phyloP scores from a whole-genome alignment of 2,113 vertebrate genomes.

The Trachemys scripta region DNA sequence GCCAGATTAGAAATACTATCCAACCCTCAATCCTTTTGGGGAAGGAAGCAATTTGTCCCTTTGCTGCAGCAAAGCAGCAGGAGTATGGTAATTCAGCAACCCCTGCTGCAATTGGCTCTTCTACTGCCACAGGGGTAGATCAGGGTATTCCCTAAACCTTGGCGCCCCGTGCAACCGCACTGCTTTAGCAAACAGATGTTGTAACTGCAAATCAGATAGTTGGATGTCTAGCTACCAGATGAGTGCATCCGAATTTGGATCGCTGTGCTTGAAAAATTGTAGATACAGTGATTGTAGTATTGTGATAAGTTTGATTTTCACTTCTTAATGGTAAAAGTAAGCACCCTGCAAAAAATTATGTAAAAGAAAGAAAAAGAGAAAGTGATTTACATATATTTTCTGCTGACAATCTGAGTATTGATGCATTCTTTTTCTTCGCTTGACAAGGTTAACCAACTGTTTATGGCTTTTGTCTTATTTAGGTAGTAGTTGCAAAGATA shows the following conservation, averaged over 20 bases:
- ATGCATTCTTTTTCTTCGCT: not conserved
- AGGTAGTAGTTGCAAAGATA: not conserved
- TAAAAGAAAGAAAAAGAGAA: not conserved
- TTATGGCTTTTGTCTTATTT: not conserved
- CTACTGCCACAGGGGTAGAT: slow-evolving; percentile 26
- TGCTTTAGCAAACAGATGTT: slow-evolving; percentile 57
- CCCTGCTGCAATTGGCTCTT: not conserved
- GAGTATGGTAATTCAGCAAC: not conserved
- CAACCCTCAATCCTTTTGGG: not conserved
- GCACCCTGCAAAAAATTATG: not conserved
- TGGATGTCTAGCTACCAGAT: not conserved
- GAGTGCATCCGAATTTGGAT: not conserved
- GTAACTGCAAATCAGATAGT: slow-evolving; percentile 52
- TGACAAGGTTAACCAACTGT: not conserved
- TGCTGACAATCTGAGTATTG: not conserved
- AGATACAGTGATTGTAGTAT: not conserved
- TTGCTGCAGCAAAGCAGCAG: not conserved
- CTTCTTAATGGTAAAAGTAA: not conserved
- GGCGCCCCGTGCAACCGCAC: slow-evolving; percentile 7
- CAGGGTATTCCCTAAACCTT: slow-evolving; percentile 59
- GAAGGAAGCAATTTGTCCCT: not conserved
- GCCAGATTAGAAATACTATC: not conserved
- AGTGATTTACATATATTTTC: not conserved
- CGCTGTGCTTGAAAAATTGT: not conserved
- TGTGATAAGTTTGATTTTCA: not conserved